Percentiles rank a stretch among this genome's conserved stretches.
These are phyloP conservation scores for Callyntrura sp. DNA, from an alignment of 2,888 invertebrate species.

Conservation along the genomic window DNA sequence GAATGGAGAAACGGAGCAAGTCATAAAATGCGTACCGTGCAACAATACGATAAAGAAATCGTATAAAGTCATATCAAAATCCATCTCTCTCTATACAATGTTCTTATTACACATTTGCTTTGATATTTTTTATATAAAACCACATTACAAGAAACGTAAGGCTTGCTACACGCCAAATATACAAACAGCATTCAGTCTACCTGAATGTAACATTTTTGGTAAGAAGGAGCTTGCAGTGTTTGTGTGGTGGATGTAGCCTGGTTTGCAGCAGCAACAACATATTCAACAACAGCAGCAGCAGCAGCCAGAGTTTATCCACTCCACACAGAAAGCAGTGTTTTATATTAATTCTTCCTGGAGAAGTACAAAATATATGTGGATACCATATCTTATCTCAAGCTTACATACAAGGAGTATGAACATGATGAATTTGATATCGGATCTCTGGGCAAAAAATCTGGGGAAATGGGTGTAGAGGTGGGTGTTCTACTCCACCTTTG, in stretches of 20 bases:
- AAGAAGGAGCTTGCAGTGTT: not conserved
- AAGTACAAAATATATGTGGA: constrained; percentile 31
- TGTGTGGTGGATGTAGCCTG: not conserved
- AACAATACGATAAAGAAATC: constrained; percentile 24
- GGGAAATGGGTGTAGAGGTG: constrained; percentile 84
- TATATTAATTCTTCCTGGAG: constrained; percentile 41
- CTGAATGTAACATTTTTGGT: constrained; percentile 25
- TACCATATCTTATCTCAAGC: constrained; percentile 62
- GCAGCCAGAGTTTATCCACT: constrained; percentile 33
- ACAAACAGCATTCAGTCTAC: not conserved
- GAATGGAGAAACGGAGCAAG: constrained; percentile 15
- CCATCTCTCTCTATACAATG: constrained; percentile 28
- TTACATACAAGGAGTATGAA: constrained; percentile 66
- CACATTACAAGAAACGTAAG: constrained; percentile 15
- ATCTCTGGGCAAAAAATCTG: constrained; percentile 79
- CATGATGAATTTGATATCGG: constrained; percentile 83
- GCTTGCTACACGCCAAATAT: constrained; percentile 7
- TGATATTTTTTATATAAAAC: constrained; percentile 62
- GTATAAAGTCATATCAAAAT: constrained; percentile 33
- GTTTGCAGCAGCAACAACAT: not conserved
- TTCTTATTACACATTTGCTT: constrained; percentile 43
- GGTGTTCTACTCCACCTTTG: constrained; percentile 84
- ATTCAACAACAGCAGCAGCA: constrained; percentile 22
- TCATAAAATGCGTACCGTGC: constrained; percentile 8
- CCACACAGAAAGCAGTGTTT: constrained; percentile 1